A percentile compares a stretch with the other conserved stretches of the same genome.
Conservation (phyloP, 2,113 vertebrate species). For the Hippocampus comes region DNA sequence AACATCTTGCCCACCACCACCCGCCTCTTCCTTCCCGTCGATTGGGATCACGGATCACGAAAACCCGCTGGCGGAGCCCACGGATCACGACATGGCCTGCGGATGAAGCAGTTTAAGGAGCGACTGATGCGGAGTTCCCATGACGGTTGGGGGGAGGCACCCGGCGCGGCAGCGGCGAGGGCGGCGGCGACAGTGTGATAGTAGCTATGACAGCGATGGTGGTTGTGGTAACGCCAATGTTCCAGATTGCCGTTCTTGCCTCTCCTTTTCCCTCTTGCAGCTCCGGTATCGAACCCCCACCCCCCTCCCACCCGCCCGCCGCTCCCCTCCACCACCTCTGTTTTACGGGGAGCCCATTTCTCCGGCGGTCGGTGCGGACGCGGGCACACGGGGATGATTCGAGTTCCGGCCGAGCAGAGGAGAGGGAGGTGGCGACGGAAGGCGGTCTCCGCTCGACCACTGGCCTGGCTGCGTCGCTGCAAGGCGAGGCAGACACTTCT, state of each 20-base stretch:
- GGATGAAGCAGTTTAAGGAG: conserved; percentile 71
- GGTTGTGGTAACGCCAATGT: conserved; percentile 45
- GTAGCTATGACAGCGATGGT: conserved; percentile 25
- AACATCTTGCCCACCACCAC: conserved; percentile 79
- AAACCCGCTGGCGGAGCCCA: conserved; percentile 71
- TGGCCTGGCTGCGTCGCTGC: conserved; percentile 45
- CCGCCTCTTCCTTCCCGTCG: conserved; percentile 60
- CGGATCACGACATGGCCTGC: conserved; percentile 84
- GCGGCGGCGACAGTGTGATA: conserved; percentile 19
- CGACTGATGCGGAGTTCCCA: conserved; percentile 79
- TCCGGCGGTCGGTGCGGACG: conserved; percentile 60
- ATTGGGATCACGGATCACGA: conserved; percentile 68
- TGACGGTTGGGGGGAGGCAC: conserved; percentile 73
- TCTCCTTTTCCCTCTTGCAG: conserved; percentile 52
- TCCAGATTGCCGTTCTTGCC: conserved; percentile 55
- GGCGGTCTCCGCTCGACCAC: conserved; percentile 38
- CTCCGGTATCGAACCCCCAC: conserved; percentile 68
- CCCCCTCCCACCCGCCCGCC: conserved; percentile 66
- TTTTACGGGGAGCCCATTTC: conserved; percentile 79
- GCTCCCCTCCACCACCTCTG: conserved; percentile 71
- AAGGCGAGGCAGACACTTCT: conserved; percentile 70
- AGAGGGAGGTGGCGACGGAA: conserved; percentile 28
- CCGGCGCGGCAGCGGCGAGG: conserved; percentile 59
- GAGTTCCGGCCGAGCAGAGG: conserved; percentile 35
- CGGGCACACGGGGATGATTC: conserved; percentile 39